Evolutionary conservation across 2,797 vertebrate species (phyloP).

Genomic region (Leptodactylus fallax): DNA sequence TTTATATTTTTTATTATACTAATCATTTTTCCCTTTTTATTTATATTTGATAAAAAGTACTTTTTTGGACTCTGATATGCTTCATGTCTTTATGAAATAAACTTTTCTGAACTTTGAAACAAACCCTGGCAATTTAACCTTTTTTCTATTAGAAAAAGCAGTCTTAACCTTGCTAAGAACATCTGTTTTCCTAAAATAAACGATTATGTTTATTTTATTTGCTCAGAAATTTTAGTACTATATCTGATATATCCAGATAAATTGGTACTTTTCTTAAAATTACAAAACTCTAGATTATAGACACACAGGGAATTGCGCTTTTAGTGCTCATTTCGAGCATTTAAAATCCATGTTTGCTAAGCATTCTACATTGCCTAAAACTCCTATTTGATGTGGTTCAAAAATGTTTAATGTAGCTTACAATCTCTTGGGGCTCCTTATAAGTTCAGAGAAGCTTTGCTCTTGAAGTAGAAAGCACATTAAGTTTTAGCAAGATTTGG

Average conservation of each 20-base stretch:
- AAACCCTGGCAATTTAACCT: not conserved
- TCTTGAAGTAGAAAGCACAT: conserved; percentile 6
- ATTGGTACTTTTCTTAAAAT: conserved; percentile 17
- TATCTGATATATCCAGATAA: not conserved
- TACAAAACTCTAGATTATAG: conserved; percentile 11
- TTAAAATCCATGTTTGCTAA: conserved; percentile 28
- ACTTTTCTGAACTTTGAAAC: not conserved
- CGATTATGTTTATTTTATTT: conserved; percentile 19
- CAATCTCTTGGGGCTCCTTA: conserved; percentile 37
- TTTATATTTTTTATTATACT: too few species aligned
- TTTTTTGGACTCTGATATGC: not conserved
- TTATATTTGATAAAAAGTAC: not conserved
- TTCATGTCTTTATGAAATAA: not conserved
- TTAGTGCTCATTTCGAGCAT: conserved; percentile 34
- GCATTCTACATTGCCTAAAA: conserved; percentile 38
- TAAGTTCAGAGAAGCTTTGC: conserved; percentile 18
- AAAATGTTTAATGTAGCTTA: conserved; percentile 36
- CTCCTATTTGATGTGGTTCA: conserved; percentile 39
- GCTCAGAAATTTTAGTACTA: not conserved
- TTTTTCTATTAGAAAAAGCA: not conserved
- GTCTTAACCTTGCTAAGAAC: not conserved
- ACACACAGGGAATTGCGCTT: conserved; percentile 28
- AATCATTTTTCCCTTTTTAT: too few species aligned
- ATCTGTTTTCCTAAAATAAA: conserved; percentile 24
- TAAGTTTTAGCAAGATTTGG: conserved; percentile 22